Conservation (phyloP, 2,888 invertebrate genomes). For the Cistogaster globosa region DNA sequence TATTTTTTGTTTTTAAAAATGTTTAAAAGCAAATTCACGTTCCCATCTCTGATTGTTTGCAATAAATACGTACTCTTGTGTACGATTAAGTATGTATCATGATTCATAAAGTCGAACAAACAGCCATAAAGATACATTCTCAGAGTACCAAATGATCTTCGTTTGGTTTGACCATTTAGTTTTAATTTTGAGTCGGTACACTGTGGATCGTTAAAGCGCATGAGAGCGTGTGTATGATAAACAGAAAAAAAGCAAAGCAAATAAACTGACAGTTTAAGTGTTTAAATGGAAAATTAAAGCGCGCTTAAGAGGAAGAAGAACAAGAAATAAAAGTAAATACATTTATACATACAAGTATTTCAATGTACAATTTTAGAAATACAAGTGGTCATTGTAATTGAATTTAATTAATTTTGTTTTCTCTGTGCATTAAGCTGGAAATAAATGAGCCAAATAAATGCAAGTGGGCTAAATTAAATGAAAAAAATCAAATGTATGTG, state of each 20-base stretch:
- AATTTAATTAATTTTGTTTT: slow-evolving; percentile 60
- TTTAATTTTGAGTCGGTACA: slow-evolving; percentile 74
- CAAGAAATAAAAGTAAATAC: slow-evolving; percentile 11
- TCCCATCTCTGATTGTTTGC: slow-evolving; percentile 36
- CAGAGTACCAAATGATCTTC: slow-evolving; percentile 57
- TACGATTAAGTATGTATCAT: slow-evolving; percentile 10
- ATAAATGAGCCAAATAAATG: slow-evolving; percentile 49
- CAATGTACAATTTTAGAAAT: slow-evolving; percentile 19
- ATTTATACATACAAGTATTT: neutral
- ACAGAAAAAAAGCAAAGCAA: slow-evolving; percentile 6
- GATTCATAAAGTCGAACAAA: slow-evolving; percentile 11
- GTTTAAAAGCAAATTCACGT: neutral
- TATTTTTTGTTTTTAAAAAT: no score
- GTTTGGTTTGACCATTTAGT: slow-evolving; percentile 70
- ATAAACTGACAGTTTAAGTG: slow-evolving; percentile 31
- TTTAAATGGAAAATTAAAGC: slow-evolving; percentile 44
- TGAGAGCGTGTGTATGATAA: slow-evolving; percentile 14
- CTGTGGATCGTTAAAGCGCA: slow-evolving; percentile 72
- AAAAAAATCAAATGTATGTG: slow-evolving; percentile 41
- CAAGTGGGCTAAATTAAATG: slow-evolving; percentile 38
- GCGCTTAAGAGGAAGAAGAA: slow-evolving; percentile 37
- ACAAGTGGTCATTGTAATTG: slow-evolving; percentile 65
- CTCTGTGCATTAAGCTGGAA: slow-evolving; percentile 23
- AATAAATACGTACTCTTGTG: neutral
- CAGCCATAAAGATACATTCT: slow-evolving; percentile 42